Percentiles rank a stretch among this genome's conserved stretches.
Evolutionary conservation across 2,797 vertebrate genomes (phyloP).

Genomic region (Rhinella marina): DNA sequence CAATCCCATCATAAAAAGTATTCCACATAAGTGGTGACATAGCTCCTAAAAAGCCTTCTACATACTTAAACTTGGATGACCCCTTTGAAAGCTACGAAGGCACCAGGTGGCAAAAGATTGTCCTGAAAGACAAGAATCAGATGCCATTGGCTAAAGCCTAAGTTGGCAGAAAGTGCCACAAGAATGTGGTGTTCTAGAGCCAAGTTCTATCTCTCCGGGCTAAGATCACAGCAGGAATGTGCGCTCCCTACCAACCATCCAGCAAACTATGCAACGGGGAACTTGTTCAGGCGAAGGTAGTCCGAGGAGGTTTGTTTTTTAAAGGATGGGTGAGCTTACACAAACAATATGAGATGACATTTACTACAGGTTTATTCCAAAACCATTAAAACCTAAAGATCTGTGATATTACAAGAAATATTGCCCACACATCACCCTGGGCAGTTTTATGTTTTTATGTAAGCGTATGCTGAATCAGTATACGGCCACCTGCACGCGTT

Average conservation of each 20-base stretch:
- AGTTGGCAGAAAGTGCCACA: constrained; percentile 48
- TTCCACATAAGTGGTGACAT: not conserved
- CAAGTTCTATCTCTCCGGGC: constrained; percentile 55
- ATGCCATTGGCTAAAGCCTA: constrained; percentile 37
- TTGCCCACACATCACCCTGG: constrained; percentile 32
- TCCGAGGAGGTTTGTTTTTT: constrained; percentile 47
- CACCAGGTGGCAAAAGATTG: constrained; percentile 50
- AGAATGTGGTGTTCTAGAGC: constrained; percentile 52
- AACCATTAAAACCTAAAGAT: constrained; percentile 52
- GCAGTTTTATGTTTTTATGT: constrained; percentile 38
- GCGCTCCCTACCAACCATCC: constrained; percentile 41
- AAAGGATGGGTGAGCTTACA: constrained; percentile 57
- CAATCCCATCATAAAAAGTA: too few relatives aligned
- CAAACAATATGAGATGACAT: constrained; percentile 58
- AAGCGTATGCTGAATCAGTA: constrained; percentile 41
- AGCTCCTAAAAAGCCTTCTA: not conserved
- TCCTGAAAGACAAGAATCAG: constrained; percentile 37
- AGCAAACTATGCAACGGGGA: constrained; percentile 45
- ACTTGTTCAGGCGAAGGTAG: constrained; percentile 57
- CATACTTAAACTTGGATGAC: constrained; percentile 39
- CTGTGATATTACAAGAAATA: constrained; percentile 49
- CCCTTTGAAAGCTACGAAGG: constrained; percentile 9
- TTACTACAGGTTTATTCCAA: constrained; percentile 52
- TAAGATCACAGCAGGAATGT: constrained; percentile 57
- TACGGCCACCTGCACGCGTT: too few relatives aligned